Percentiles rank a stretch among this genome's conserved stretches.
phyloP scores from a whole-genome alignment of 2,113 vertebrate species.

The Raphicerus campestris region DNA sequence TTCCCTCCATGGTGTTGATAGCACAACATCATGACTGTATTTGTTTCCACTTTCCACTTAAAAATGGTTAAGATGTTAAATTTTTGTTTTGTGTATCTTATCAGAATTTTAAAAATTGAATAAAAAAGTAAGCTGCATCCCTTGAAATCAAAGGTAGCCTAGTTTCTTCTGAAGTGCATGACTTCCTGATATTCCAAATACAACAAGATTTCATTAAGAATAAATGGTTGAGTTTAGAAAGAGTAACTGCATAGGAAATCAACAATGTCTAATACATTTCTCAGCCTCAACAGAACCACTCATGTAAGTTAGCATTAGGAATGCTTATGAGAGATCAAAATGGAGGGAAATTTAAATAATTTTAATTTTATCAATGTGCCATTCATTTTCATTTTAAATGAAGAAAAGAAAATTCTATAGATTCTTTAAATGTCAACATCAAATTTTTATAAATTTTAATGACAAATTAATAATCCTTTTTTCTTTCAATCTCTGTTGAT shows the following conservation, averaged over 20 bases:
- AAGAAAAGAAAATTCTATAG: not conserved
- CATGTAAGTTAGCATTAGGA: not conserved
- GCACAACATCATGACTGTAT: not conserved
- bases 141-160: not conserved
- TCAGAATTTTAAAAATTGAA: not conserved
- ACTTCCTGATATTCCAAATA: not conserved
- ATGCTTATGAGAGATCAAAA: not conserved
- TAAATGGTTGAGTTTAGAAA: not conserved
- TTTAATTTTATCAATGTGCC: not conserved
- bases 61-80: not conserved
- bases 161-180: not conserved
- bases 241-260: not conserved
- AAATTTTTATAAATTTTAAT: no score
- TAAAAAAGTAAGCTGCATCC: not conserved
- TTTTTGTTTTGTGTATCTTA: not conserved
- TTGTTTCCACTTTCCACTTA: not conserved
- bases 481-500: no score
- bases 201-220: not conserved
- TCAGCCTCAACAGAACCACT: not conserved
- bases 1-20: not conserved
- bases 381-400: not conserved
- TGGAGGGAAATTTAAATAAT: not conserved
- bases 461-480: no score
- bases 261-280: not conserved
- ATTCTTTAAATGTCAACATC: no score